A percentile compares a stretch with the other conserved stretches of the same genome.
These are phyloP conservation scores for Sinocyclocheilus maitianheensis DNA, from an alignment of 2,113 vertebrate species.

Conservation along the genomic window DNA sequence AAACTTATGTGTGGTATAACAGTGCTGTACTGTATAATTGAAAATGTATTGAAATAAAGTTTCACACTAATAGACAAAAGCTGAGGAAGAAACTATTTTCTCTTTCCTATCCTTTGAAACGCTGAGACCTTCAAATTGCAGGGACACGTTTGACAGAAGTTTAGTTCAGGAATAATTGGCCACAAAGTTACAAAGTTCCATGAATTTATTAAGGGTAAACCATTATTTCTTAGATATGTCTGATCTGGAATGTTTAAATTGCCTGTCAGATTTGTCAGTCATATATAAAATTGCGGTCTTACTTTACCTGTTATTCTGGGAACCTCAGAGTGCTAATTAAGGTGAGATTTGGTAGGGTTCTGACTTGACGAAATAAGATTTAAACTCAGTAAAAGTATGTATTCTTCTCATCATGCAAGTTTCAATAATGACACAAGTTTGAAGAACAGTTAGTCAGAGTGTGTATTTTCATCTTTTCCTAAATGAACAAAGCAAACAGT, in stretches of 20 bases:
- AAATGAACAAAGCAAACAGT: too few species aligned
- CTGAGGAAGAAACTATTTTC: too few species aligned
- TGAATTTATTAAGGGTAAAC: background rate
- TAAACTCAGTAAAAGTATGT: background rate
- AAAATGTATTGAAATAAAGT: constrained; percentile 21
- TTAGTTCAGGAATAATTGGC: constrained; percentile 16
- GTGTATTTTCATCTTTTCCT: too few species aligned
- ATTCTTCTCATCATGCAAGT: background rate
- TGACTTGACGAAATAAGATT: background rate
- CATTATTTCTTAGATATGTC: constrained; percentile 26
- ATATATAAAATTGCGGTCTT: background rate
- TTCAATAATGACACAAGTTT: background rate
- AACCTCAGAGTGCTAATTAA: background rate
- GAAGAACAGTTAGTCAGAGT: too few species aligned
- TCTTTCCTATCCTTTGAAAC: background rate
- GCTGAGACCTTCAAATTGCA: background rate
- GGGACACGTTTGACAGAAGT: background rate
- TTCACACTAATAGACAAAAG: background rate
- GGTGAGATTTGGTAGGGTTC: background rate
- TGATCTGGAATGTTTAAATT: constrained; percentile 25
- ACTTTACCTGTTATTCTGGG: background rate
- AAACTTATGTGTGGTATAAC: constrained; percentile 22
- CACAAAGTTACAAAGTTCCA: background rate
- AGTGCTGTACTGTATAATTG: constrained; percentile 12
- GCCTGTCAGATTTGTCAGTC: constrained; percentile 27